Base-by-base conservation (phyloP, 2,797 vertebrate species). In the Cirrhinus mrigala region DNA sequence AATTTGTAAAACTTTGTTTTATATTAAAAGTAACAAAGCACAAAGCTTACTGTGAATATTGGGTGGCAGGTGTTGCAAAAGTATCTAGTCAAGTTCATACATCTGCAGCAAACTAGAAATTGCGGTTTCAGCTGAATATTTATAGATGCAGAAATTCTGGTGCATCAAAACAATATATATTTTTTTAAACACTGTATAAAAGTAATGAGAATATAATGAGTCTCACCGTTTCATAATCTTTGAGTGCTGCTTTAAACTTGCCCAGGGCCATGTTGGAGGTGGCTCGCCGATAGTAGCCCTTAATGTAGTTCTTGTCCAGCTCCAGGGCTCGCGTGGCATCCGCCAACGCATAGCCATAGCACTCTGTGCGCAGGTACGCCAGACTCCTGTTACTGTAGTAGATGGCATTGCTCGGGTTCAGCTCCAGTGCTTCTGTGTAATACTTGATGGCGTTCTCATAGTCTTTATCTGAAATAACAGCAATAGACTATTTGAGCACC, bases 251-350 rank as follows among this genome's bases (percentile, higher is more conserved):
- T 89, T 97, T 97, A 92, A 98, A 98, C 92, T 98, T 98, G 80
- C 98, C 97, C 91, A 98, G 94, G 0, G 98, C 97, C 98, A 99
- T 99, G 94, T 98, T 98, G 92, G 97, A 98, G 86, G 98, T 97
- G 1, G 98, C 98, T 0, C 98, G 94, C 40, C 97, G 94, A 89
- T 98, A 99, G 91, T 99, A 99, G 6, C 98, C 98, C 90, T 99
- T 99, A 89, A 98, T 95, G 92, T 99, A 99, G 90, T 97, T 97
- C 88, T 96, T 96, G 94, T 98, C 97, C 3, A 98, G 92, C 91
- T 98, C 96, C 33, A 99, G 91, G 89, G 97, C 96, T 24, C 94
- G 96, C 0, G 97, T 98, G 81, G 97, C 97, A 0, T 98, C 98
- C 0, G 96, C 97, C 94, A 99, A 90, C 0, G 97, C 98, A 0